Percentiles rank a stretch among this genome's conserved stretches.
Conservation (phyloP, 2,888 invertebrate species). For the Cheilosia urbana region DNA sequence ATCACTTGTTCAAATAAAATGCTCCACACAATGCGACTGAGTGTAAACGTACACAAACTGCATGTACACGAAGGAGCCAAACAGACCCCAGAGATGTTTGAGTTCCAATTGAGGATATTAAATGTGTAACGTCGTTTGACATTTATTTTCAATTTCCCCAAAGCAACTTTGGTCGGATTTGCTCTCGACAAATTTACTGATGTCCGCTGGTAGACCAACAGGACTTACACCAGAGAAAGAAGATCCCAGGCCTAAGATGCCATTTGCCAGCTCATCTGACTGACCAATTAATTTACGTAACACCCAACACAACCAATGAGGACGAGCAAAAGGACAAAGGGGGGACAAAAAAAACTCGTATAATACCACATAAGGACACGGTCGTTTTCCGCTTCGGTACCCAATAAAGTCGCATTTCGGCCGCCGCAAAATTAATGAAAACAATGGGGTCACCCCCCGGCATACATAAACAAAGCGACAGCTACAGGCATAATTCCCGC, state of each 20-base stretch:
- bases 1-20: constrained; percentile 12
- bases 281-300: constrained; percentile 24
- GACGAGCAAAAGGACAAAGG: not conserved
- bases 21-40: not conserved
- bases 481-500: constrained; percentile 35
- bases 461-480: constrained; percentile 24
- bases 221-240: not conserved
- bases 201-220: not conserved
- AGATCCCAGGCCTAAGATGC: not conserved
- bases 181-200: not conserved
- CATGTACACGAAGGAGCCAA: not conserved
- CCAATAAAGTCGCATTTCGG: constrained; percentile 11
- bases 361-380: constrained; percentile 17
- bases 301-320: not conserved
- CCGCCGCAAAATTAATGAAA: constrained; percentile 28
- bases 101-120: not conserved
- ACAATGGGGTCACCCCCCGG: constrained; percentile 3
- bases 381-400: not conserved
- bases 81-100: not conserved
- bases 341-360: not conserved
- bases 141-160: constrained; percentile 1
- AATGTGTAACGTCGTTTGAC: not conserved
- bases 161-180: not conserved
- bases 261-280: not conserved
- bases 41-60: not conserved